Conservation (phyloP, 1,140 invertebrate genomes). For the Diorhabda elongata region DNA sequence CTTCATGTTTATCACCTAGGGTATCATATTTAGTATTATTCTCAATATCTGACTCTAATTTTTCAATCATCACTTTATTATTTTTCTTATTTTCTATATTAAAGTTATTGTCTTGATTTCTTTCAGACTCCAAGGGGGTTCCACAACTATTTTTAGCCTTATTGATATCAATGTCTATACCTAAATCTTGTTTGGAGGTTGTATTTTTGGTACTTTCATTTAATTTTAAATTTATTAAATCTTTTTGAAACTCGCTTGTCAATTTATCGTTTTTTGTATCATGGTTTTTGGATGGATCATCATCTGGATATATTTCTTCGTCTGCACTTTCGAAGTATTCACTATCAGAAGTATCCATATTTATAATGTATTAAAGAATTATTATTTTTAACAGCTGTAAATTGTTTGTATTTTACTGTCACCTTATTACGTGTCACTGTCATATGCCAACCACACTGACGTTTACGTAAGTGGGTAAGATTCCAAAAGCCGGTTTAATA, state of each 20-base stretch:
- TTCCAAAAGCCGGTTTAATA: too few relatives aligned
- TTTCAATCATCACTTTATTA: not conserved
- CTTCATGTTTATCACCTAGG: not conserved
- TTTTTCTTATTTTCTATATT: not conserved
- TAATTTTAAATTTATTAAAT: slow-evolving; percentile 15
- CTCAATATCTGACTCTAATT: not conserved
- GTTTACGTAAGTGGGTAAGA: too few relatives aligned
- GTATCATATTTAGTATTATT: not conserved
- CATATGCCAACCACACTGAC: too few relatives aligned
- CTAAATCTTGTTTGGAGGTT: not conserved
- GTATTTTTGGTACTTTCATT: not conserved
- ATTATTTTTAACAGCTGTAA: slow-evolving; percentile 4
- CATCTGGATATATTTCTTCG: slow-evolving; percentile 58
- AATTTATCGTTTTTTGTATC: slow-evolving; percentile 11
- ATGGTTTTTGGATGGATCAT: slow-evolving; percentile 30
- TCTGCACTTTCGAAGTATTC: slow-evolving; percentile 58
- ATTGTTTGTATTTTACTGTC: not conserved
- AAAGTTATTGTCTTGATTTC: not conserved
- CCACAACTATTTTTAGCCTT: not conserved
- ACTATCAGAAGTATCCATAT: slow-evolving; percentile 67
- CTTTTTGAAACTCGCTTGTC: not conserved
- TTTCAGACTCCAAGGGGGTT: not conserved
- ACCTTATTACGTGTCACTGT: not conserved
- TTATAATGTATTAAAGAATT: not conserved
- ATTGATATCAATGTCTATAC: not conserved